phyloP scores from a whole-genome alignment of 2,797 vertebrate species.

The Hydrolagus colliei region DNA sequence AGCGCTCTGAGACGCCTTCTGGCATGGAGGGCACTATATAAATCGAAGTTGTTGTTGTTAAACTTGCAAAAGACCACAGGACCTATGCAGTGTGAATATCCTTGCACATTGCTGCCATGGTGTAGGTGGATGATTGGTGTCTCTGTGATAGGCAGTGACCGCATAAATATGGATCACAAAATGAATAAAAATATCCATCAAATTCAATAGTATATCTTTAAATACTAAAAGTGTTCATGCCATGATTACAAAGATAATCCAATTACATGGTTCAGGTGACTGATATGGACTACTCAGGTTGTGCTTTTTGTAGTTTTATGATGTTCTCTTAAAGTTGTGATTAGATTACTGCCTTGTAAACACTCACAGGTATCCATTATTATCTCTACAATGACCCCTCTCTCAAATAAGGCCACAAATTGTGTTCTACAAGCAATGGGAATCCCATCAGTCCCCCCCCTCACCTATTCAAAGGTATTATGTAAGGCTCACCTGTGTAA shows the following conservation, averaged over 20 bases:
- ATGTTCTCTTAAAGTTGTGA: background rate
- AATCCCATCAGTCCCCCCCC: background rate
- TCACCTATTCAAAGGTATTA: background rate
- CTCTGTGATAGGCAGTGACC: background rate
- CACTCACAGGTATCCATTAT: background rate
- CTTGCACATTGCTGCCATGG: background rate
- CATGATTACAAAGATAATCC: background rate
- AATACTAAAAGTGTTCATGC: no score
- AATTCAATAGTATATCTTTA: background rate
- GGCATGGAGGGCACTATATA: no score
- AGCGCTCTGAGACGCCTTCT: no score
- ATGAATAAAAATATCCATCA: background rate
- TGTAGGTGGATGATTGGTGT: background rate
- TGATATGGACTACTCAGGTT: no score
- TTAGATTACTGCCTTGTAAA: background rate
- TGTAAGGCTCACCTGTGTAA: background rate
- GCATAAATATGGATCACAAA: background rate
- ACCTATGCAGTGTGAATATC: background rate
- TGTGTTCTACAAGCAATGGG: background rate
- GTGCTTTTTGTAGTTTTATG: no score
- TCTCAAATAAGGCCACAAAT: background rate
- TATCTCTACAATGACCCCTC: background rate
- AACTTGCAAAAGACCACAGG: no score
- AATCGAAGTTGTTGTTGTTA: no score
- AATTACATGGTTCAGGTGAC: background rate